Conservation (phyloP, 23 tunicate genomes). For the Trididemnum clinides region DNA sequence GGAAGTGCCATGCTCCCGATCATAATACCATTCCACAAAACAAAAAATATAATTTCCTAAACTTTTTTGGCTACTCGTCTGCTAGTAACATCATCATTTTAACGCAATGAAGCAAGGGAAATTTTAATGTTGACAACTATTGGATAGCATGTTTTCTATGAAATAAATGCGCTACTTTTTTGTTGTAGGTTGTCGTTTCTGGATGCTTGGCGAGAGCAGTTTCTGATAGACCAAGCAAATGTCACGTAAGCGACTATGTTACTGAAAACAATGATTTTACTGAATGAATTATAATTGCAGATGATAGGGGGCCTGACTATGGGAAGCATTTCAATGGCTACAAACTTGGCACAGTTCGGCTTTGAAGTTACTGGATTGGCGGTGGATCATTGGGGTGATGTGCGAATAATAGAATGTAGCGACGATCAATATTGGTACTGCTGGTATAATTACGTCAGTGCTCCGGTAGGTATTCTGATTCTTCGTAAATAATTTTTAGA, state of each 20-base stretch:
- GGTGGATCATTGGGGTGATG: not conserved
- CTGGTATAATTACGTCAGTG: not conserved
- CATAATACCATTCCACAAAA: too few relatives aligned
- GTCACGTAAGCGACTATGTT: not conserved
- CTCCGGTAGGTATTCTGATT: not conserved
- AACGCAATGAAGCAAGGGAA: too few relatives aligned
- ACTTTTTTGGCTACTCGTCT: too few relatives aligned
- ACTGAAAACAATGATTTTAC: not conserved
- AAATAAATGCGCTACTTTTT: too few relatives aligned
- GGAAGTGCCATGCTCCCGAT: too few relatives aligned
- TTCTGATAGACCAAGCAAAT: not conserved
- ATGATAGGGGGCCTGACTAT: not conserved
- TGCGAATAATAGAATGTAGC: not conserved
- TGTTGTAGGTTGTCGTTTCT: not conserved
- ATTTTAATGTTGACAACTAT: too few relatives aligned
- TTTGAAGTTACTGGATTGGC: not conserved
- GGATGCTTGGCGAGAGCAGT: not conserved
- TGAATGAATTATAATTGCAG: too few relatives aligned
- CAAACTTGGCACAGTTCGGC: not conserved
- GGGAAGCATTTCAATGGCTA: not conserved
- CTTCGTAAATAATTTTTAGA: too few relatives aligned
- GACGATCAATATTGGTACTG: not conserved
- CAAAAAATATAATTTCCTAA: too few relatives aligned
- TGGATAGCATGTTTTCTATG: too few relatives aligned
- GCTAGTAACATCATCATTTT: too few relatives aligned